phyloP scores from a whole-genome alignment of 1,140 invertebrate genomes.

The Pseudobourletiella spinata region DNA sequence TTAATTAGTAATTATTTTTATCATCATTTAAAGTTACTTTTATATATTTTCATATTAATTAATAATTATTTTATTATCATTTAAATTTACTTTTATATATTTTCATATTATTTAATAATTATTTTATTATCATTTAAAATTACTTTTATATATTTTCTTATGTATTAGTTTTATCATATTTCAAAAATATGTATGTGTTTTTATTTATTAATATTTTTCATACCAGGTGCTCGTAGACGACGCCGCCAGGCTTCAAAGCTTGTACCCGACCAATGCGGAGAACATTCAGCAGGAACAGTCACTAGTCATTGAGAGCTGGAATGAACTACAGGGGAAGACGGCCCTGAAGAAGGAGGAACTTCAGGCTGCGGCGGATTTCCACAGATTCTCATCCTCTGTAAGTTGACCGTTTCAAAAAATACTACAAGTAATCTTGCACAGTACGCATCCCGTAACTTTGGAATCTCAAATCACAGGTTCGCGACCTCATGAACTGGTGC shows the following conservation, averaged over 20 bases:
- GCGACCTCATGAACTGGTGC: slow-evolving; percentile 84
- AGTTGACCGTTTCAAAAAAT: too few species aligned
- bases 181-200: slow-evolving; percentile 1
- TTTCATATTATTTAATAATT: too few species aligned
- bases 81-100: too few species aligned
- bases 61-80: too few species aligned
- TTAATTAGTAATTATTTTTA: too few species aligned
- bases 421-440: too few species aligned
- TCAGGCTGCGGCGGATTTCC: slow-evolving; percentile 77
- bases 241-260: slow-evolving; percentile 68
- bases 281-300: slow-evolving; percentile 77
- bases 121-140: too few species aligned
- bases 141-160: too few species aligned
- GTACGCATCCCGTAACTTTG: too few species aligned
- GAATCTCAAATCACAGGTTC: slow-evolving; percentile 62
- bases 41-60: too few species aligned
- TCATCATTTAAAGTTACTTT: too few species aligned
- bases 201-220: not conserved
- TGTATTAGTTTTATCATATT: not conserved
- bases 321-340: slow-evolving; percentile 69
- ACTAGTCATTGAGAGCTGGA: slow-evolving; percentile 79
- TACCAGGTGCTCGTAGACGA: slow-evolving; percentile 76
- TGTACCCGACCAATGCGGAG: slow-evolving; percentile 85
- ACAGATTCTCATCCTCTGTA: slow-evolving; percentile 70
- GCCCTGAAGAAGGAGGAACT: slow-evolving; percentile 67